Conservation (phyloP, 2,888 invertebrate species). For the Volucella bombylans region DNA sequence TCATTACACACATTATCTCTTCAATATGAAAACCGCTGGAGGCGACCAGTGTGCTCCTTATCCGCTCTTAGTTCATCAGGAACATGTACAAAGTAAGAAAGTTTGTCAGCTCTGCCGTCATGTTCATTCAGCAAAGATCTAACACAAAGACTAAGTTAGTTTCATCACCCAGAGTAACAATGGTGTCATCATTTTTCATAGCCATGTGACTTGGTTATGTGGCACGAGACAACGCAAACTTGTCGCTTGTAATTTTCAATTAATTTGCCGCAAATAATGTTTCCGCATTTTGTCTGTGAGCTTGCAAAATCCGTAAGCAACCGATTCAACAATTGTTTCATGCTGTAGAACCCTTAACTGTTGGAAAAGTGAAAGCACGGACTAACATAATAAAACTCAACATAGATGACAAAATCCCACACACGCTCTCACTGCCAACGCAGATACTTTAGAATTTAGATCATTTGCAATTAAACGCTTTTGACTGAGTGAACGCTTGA, state of each 20-base stretch:
- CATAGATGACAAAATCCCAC: neutral
- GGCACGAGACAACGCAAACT: constrained; percentile 25
- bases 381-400: neutral
- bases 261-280: constrained; percentile 22
- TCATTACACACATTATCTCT: constrained; percentile 53
- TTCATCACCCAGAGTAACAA: constrained; percentile 32
- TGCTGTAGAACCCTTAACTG: constrained; percentile 17
- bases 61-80: neutral
- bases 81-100: constrained; percentile 2
- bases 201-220: constrained; percentile 20
- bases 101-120: neutral
- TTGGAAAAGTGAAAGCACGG: constrained; percentile 45
- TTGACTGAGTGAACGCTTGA: constrained; percentile 22
- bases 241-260: constrained; percentile 35
- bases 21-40: neutral
- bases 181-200: constrained; percentile 26
- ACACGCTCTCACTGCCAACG: constrained; percentile 14
- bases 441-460: constrained; percentile 14
- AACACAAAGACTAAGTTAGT: constrained; percentile 4
- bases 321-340: neutral
- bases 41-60: constrained; percentile 10
- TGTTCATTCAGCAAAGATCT: constrained; percentile 25
- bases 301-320: neutral
- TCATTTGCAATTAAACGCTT: constrained; percentile 38
- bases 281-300: constrained; percentile 46